Conservation (phyloP, 1,140 invertebrate species). For the Sipha flava region DNA sequence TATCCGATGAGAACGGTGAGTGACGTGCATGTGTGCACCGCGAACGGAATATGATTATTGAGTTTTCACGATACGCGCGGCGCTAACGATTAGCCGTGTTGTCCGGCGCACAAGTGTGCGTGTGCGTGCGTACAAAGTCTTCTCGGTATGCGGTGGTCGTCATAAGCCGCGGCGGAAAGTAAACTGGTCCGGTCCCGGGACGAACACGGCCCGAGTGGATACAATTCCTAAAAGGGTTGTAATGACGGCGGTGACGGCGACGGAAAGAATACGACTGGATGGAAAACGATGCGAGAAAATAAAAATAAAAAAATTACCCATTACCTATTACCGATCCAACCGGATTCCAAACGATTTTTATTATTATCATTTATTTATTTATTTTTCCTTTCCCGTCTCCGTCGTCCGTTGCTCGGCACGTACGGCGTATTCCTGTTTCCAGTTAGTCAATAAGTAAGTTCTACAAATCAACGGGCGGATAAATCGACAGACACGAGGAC, state of each 20-base stretch:
- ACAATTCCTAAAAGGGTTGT: background rate
- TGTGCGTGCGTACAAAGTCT: background rate
- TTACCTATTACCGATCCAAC: background rate
- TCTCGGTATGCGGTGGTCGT: background rate
- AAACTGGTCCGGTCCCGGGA: background rate
- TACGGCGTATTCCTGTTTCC: background rate
- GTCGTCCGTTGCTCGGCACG: background rate
- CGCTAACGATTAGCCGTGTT: constrained; percentile 20
- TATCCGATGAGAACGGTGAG: background rate
- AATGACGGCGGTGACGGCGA: too few species aligned
- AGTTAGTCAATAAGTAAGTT: background rate
- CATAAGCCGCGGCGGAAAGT: background rate
- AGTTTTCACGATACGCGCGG: constrained; percentile 8
- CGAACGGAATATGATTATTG: background rate
- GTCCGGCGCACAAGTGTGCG: background rate
- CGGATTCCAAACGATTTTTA: background rate
- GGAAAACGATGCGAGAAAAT: background rate
- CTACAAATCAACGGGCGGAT: constrained; percentile 25
- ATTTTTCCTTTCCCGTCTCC: background rate
- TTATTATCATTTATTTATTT: background rate
- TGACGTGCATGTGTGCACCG: background rate
- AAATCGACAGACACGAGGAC: constrained; percentile 23
- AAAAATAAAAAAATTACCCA: background rate
- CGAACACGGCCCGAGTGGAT: background rate
- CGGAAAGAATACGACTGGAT: background rate